Evolutionary conservation across 2,888 invertebrate species (phyloP).

Genomic region (Siphonodentalium dalli): DNA sequence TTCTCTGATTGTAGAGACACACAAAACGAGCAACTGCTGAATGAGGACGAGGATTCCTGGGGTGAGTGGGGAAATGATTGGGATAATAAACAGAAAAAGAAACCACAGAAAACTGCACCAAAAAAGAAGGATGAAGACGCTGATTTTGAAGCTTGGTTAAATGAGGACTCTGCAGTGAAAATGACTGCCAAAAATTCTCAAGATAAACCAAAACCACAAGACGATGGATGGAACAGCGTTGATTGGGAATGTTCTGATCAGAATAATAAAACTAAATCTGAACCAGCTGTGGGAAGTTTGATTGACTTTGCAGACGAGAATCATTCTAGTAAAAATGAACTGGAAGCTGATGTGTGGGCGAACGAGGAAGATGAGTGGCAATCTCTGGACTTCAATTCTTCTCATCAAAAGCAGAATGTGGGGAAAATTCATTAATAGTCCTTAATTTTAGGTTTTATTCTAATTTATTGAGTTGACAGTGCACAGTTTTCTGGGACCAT

Average conservation of each 20-base stretch:
- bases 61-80: constrained; percentile 47
- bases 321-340: constrained; percentile 41
- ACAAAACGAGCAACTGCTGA: constrained; percentile 41
- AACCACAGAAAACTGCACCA: constrained; percentile 5
- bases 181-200: constrained; percentile 32
- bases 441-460: too few species aligned
- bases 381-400: constrained; percentile 44
- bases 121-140: constrained; percentile 36
- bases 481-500: too few species aligned
- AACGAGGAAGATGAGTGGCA: constrained; percentile 58
- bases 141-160: constrained; percentile 55
- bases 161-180: constrained; percentile 38
- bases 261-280: constrained; percentile 40
- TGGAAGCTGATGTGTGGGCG: constrained; percentile 55
- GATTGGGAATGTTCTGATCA: constrained; percentile 43
- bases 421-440: too few species aligned
- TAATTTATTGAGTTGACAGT: too few species aligned
- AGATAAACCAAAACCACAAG: constrained; percentile 27
- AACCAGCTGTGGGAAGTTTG: constrained; percentile 55
- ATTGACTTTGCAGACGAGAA: constrained; percentile 51
- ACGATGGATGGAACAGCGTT: constrained; percentile 47
- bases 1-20: constrained; percentile 39
- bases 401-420: too few species aligned
- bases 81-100: constrained; percentile 26
- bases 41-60: constrained; percentile 45